phyloP scores from a whole-genome alignment of 2,797 vertebrate species.

The Nannoperca obscura region DNA sequence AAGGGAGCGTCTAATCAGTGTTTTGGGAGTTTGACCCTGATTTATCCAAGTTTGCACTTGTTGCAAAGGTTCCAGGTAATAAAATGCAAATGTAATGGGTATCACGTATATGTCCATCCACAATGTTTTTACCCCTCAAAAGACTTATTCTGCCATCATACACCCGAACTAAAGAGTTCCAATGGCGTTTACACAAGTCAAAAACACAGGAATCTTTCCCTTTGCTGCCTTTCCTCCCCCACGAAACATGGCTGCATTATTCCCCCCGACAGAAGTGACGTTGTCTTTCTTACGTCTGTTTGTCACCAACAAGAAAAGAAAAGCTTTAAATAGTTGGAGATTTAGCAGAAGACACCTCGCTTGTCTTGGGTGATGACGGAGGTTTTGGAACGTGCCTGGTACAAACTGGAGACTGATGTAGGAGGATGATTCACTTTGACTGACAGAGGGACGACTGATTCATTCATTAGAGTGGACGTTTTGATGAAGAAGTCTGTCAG shows the following conservation, averaged over 20 bases:
- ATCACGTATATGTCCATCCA: not conserved
- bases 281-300: not conserved
- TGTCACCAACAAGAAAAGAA: not conserved
- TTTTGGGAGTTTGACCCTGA: not conserved
- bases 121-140: not conserved
- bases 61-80: not conserved
- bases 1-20: not conserved
- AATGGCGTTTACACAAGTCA: not conserved
- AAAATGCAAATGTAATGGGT: not conserved
- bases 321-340: slow-evolving; percentile 43
- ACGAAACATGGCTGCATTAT: not conserved
- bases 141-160: not conserved
- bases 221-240: not conserved
- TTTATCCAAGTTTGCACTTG: not conserved
- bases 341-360: slow-evolving; percentile 27
- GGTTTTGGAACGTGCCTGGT: slow-evolving; percentile 42
- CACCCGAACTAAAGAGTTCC: not conserved
- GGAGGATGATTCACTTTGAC: slow-evolving; percentile 70
- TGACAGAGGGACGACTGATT: slow-evolving; percentile 64
- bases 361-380: slow-evolving; percentile 42
- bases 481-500: slow-evolving; percentile 53
- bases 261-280: not conserved
- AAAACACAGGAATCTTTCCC: not conserved
- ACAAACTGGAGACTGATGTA: slow-evolving; percentile 48
- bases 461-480: slow-evolving; percentile 39